Evolutionary conservation across 2,888 invertebrate genomes (phyloP), one percentile per base, ranked within the genome.

Genomic region (Siphlonurus alternatus): DNA sequence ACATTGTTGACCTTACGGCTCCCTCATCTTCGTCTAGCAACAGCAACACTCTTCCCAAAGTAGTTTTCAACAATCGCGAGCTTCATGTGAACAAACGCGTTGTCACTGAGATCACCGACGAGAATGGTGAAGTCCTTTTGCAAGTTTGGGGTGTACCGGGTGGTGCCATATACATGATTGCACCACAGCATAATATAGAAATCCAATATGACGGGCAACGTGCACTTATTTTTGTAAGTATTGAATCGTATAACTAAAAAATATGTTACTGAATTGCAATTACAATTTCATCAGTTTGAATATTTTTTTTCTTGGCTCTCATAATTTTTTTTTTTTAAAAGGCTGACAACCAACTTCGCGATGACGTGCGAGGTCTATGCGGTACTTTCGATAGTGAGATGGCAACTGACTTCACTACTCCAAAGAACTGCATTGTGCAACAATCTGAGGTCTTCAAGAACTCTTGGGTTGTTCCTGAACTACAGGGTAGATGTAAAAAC

Each of bases 341-440:
- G 72, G 71, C 70, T 68, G 64, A 72, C 65, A 71, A 74, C 53
- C 71, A 77, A 51, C 80, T 82, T 74, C 80, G 82, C 53, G 79
- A 79, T 67, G 75, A 79, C 59, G 76, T 82, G 25, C 77, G 80
- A 65, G 88, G 88, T 66, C 77, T 88, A 54, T 87, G 87, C 70
- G 88, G 87, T 10, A 78, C 78, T 68, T 83, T 80, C 78, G 81
- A 79, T 67, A 81, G 81, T 10, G 80, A 85, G 59, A 69, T 74
- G n/a, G 73, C 75, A 59, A 80, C 82, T 65, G 87, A 87, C 69
- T 83, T 82, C 71, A 72, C 76, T 15, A 79, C 80, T 1, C 85
- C 87, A 0, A 70, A 76, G 65, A 81, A 82, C 64, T 78, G 80
- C 69, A 69, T 83, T 25, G 74, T 83, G 1, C 77, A 78, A 67